These are phyloP conservation scores for Heterodera schachtii DNA, from an alignment of 1,140 invertebrate genomes.

Conservation along the genomic window DNA sequence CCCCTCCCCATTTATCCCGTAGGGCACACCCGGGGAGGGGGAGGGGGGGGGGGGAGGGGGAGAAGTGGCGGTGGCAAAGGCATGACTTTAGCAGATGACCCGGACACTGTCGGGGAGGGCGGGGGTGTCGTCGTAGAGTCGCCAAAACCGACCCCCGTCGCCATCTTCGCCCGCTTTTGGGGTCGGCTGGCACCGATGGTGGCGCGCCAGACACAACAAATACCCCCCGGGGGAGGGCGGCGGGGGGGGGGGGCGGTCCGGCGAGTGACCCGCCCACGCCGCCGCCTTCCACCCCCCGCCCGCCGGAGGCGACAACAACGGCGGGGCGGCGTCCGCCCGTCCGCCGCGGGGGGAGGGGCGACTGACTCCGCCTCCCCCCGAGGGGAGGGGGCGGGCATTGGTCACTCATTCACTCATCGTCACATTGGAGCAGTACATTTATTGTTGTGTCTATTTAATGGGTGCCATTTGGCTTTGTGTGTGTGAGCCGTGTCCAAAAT, in stretches of 20 bases:
- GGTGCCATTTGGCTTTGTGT: too few relatives aligned
- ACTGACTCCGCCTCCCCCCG: not conserved
- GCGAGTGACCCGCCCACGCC: not conserved
- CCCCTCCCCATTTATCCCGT: not conserved
- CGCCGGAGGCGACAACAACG: not conserved
- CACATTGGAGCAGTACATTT: too few relatives aligned
- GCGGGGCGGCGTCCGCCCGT: not conserved
- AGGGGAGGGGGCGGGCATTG: not conserved
- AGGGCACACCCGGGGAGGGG: not conserved
- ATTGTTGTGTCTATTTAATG: too few relatives aligned
- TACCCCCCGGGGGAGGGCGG: not conserved
- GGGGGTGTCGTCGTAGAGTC: too few relatives aligned
- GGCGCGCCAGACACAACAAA: slow-evolving; percentile 1
- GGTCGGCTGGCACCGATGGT: not conserved
- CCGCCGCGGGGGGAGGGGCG: too few relatives aligned
- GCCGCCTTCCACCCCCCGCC: too few relatives aligned
- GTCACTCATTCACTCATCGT: not conserved
- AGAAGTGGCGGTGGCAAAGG: not conserved
- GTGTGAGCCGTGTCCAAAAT: too few relatives aligned
- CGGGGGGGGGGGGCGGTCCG: too few relatives aligned
- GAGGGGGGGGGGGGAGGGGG: too few relatives aligned
- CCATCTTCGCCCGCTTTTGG: too few relatives aligned
- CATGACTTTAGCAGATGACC: not conserved
- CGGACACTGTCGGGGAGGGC: not conserved
- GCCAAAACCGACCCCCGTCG: too few relatives aligned